A percentile compares a stretch with the other conserved stretches of the same genome.
phyloP scores from a whole-genome alignment of 2,797 vertebrate genomes.

The Clarias pachynema region DNA sequence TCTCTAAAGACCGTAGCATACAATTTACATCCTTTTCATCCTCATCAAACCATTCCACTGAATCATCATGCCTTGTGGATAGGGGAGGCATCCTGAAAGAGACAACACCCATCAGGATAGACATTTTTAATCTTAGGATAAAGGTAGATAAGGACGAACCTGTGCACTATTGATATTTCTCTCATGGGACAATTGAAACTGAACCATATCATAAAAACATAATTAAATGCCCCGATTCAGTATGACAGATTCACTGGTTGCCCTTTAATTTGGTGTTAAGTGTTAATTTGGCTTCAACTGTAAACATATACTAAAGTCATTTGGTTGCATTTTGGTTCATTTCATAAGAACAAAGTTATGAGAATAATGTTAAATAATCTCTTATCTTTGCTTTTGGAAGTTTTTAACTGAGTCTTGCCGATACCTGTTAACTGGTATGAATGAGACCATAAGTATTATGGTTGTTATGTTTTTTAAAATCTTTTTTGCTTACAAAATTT shows the following conservation, averaged over 20 bases:
- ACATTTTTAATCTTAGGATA: neutral
- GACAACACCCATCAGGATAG: neutral
- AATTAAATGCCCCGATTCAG: neutral
- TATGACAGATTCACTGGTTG: neutral
- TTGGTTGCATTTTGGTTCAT: neutral
- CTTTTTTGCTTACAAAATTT: neutral
- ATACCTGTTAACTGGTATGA: neutral
- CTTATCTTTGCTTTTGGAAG: neutral
- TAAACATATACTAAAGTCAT: neutral
- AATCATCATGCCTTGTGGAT: neutral
- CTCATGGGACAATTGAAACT: neutral
- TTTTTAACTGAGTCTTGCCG: neutral
- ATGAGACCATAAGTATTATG: neutral
- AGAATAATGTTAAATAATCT: too few species aligned
- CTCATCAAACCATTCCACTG: neutral
- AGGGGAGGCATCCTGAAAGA: neutral
- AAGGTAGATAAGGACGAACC: neutral
- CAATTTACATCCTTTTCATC: neutral
- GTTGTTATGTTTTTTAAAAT: neutral
- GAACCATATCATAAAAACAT: neutral
- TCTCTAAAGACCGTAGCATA: neutral
- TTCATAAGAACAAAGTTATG: neutral
- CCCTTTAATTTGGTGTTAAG: neutral
- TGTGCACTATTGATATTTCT: neutral
- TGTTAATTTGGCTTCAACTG: neutral